These are phyloP conservation scores for Venustoraphidia nigricollis DNA, from an alignment of 2,888 invertebrate genomes.

Conservation along the genomic window DNA sequence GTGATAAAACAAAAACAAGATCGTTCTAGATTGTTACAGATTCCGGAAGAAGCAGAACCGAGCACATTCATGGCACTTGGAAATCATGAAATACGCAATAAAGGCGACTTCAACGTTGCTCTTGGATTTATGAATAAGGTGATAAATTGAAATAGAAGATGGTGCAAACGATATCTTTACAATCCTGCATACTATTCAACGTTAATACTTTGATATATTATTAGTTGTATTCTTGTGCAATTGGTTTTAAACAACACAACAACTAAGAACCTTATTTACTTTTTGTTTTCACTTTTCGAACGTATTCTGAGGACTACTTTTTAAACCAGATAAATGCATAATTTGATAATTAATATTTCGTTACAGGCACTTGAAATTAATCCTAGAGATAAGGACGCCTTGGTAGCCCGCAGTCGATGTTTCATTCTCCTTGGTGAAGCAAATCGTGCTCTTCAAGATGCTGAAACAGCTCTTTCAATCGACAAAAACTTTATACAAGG, in stretches of 20 bases:
- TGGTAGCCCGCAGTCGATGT: constrained; percentile 81
- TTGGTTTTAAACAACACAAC: too few relatives aligned
- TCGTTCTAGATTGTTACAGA: constrained; percentile 49
- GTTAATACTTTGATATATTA: too few relatives aligned
- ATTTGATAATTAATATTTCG: constrained; percentile 10
- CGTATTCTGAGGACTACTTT: too few relatives aligned
- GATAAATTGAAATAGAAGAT: neutral
- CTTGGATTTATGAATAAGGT: constrained; percentile 70
- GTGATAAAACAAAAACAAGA: constrained; percentile 67
- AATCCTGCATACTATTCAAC: too few relatives aligned
- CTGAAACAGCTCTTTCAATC: constrained; percentile 61
- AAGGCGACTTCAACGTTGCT: constrained; percentile 56
- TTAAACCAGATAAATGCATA: too few relatives aligned
- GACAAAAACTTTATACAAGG: constrained; percentile 59
- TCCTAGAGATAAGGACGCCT: constrained; percentile 67
- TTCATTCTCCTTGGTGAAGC: constrained; percentile 75
- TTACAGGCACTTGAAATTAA: constrained; percentile 76
- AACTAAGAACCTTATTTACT: too few relatives aligned
- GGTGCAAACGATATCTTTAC: too few relatives aligned
- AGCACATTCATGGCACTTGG: constrained; percentile 61
- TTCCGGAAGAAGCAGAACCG: constrained; percentile 67
- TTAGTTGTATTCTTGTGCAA: too few relatives aligned
- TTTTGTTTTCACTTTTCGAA: too few relatives aligned
- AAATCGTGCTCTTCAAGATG: constrained; percentile 64
- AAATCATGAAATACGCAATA: constrained; percentile 51